Percentiles rank a stretch among this genome's conserved stretches.
Conservation (phyloP, 2,888 invertebrate species). For the Leptodirus hochenwartii region DNA sequence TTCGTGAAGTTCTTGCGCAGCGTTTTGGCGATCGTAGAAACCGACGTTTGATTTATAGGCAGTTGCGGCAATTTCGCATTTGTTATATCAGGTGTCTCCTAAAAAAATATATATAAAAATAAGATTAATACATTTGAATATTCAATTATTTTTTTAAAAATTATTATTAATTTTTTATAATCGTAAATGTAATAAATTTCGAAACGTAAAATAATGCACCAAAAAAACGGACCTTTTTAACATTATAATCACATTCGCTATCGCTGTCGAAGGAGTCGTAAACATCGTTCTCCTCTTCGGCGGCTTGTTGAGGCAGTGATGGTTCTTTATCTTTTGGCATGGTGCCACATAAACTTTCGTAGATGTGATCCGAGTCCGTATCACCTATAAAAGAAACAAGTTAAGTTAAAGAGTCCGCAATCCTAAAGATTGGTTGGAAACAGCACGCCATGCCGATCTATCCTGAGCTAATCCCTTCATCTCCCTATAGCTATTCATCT, state of each 20-base stretch:
- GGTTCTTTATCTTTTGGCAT: slow-evolving; percentile 8
- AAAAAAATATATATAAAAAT: slow-evolving; percentile 8
- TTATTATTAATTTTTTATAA: no score
- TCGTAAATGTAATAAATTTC: no score
- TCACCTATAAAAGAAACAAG: slow-evolving; percentile 38
- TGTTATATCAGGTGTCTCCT: no score
- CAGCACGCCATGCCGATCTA: no score
- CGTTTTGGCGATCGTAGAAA: slow-evolving; percentile 43
- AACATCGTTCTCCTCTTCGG: slow-evolving; percentile 30
- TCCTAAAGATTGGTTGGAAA: no score
- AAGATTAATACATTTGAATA: slow-evolving; percentile 1
- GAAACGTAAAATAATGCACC: no score
- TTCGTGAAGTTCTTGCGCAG: slow-evolving; percentile 37
- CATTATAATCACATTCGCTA: slow-evolving; percentile 34
- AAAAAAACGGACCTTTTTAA: slow-evolving; percentile 18
- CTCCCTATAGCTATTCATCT: no score
- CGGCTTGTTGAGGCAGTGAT: slow-evolving; percentile 2
- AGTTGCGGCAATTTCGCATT: slow-evolving; percentile 36
- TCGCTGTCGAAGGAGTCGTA: slow-evolving; percentile 58
- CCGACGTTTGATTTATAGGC: slow-evolving; percentile 33
- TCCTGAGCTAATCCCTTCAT: no score
- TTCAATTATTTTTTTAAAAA: no score
- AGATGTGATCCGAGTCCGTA: slow-evolving; percentile 49
- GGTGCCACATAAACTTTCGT: slow-evolving; percentile 39
- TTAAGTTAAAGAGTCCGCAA: no score